Evolutionary conservation across 1,140 invertebrate species (phyloP).

Genomic region (Hylaeus volcanicus): DNA sequence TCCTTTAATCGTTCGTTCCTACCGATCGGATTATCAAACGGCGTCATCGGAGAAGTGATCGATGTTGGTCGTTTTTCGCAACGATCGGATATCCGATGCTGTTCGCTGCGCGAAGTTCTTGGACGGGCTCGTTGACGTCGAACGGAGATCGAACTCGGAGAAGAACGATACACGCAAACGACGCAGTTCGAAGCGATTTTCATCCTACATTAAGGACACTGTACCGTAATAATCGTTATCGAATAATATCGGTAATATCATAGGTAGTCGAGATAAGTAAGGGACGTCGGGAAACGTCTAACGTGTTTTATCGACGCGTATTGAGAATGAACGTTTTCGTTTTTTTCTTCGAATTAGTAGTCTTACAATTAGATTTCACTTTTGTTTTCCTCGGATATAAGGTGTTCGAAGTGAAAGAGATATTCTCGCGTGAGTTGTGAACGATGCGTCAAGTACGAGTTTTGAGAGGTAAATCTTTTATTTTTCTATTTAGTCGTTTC

Average conservation of each 20-base stretch:
- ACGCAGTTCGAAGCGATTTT: slow-evolving; percentile 5
- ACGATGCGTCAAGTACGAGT: too few relatives aligned
- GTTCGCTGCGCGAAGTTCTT: neutral
- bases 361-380: neutral
- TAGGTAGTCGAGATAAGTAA: slow-evolving; percentile 8
- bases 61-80: slow-evolving; percentile 27
- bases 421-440: too few relatives aligned
- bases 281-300: neutral
- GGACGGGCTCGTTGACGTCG: neutral
- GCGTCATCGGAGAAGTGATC: slow-evolving; percentile 21
- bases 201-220: slow-evolving; percentile 30
- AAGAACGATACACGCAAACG: neutral
- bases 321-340: slow-evolving; percentile 8
- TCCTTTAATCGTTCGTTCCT: slow-evolving; percentile 47
- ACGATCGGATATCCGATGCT: neutral
- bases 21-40: slow-evolving; percentile 42
- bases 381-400: neutral
- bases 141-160: neutral
- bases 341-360: neutral
- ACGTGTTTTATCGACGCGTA: neutral
- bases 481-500: too few relatives aligned
- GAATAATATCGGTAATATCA: slow-evolving; percentile 26
- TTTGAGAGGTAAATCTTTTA: too few relatives aligned
- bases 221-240: slow-evolving; percentile 39
- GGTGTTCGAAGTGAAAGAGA: too few relatives aligned